These are phyloP conservation scores for Erebia palarica DNA, from an alignment of 2,888 invertebrate genomes.

Conservation along the genomic window DNA sequence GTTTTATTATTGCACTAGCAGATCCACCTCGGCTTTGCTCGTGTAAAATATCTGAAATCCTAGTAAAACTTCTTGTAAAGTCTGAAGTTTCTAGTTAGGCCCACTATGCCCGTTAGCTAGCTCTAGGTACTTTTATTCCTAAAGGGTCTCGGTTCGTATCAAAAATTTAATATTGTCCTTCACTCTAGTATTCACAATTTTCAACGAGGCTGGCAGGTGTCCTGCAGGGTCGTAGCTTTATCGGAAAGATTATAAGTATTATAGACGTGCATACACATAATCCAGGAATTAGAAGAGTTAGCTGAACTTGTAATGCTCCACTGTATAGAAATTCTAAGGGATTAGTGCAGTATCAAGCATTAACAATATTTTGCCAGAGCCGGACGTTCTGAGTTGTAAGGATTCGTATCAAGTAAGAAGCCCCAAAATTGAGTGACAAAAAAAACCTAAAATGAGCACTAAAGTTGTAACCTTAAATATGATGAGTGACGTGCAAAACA, in stretches of 20 bases:
- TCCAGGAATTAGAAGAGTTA: not conserved
- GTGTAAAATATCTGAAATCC: too few species aligned
- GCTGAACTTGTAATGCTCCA: not conserved
- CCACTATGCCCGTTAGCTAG: too few species aligned
- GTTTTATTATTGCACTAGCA: not conserved
- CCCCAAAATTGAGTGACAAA: conserved; percentile 28
- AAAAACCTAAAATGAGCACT: conserved; percentile 10
- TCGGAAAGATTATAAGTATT: too few species aligned
- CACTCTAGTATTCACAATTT: too few species aligned
- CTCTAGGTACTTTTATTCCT: too few species aligned
- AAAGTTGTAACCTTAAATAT: not conserved
- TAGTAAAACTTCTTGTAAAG: too few species aligned
- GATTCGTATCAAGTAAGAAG: conserved; percentile 37
- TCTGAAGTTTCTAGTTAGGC: too few species aligned
- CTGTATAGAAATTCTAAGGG: not conserved
- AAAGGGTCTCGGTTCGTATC: too few species aligned
- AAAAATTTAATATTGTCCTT: too few species aligned
- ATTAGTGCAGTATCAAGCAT: not conserved
- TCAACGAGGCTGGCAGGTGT: too few species aligned
- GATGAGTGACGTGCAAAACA: not conserved
- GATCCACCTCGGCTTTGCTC: not conserved
- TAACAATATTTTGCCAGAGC: conserved; percentile 14
- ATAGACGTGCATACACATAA: too few species aligned
- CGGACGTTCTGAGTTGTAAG: conserved; percentile 31
- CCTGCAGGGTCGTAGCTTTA: too few species aligned